Evolutionary conservation across 2,888 invertebrate genomes (phyloP), one percentile per base, ranked within the genome.

Genomic region (Protophormia terraenovae): DNA sequence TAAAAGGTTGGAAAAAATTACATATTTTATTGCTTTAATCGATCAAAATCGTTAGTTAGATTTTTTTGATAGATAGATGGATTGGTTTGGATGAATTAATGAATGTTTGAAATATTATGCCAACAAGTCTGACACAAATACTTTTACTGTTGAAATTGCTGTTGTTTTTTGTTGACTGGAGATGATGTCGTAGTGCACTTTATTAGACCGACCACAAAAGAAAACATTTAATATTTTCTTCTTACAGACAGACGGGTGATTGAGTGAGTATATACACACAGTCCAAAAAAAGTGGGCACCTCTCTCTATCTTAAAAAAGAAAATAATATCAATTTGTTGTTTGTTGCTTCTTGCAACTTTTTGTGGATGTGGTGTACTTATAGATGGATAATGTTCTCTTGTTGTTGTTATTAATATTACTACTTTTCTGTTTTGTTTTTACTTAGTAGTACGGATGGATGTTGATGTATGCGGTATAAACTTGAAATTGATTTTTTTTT

Each of bases 401-500:
- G 24, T 45, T 41, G 41, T 27, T 66, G 19, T 47, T 47, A 19
- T 47, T n/a, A n/a, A n/a, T n/a, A n/a, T n/a, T n/a, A n/a, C n/a
- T n/a, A n/a, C n/a, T n/a, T 29, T 47, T n/a, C 29, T 66, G 19
- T 64, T 32, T 32, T 32, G 19, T 35, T 76, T 58, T n/a, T n/a
- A n/a, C n/a, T n/a, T 47, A 19, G 50, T 60, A 32, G n/a, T 38
- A 32, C 19, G 22, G 27, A 29, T 69, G 32, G 53, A 73, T 19
- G 29, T 47, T 76, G 50, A 75, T 82, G 67, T 80, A 77, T 66
- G 35, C 62, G 78, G 53, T 64, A 50, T 60, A 85, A 85, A 85
- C 85, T 85, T 85, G 78, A 85, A 85, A 82, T 82, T 78, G 62
- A 73, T 82, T 75, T 85, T 75, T 80, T 76, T n/a, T 58, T 47